Conservation (phyloP, 2,888 invertebrate genomes). For the Calliphora vomitoria region DNA sequence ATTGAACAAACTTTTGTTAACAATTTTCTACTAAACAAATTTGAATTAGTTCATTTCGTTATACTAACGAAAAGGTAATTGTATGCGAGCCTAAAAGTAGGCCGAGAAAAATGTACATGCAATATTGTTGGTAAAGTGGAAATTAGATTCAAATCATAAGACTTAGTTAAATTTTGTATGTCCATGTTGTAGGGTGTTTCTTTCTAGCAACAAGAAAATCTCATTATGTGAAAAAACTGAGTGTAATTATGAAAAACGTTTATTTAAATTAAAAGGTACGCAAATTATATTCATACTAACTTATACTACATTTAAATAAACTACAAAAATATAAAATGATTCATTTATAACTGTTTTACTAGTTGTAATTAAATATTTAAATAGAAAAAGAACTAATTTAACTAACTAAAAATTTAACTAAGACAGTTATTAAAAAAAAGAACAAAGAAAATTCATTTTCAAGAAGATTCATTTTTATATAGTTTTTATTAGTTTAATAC, state of each 20-base stretch:
- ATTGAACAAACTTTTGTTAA: conserved; percentile 2
- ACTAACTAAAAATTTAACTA: not conserved
- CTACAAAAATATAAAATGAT: conserved; percentile 5
- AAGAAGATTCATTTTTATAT: not conserved
- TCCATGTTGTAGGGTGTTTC: conserved; percentile 4
- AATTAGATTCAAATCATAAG: not conserved
- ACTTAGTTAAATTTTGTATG: not conserved
- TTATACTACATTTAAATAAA: too few relatives aligned
- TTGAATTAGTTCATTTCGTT: too few relatives aligned
- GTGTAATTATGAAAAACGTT: conserved; percentile 69
- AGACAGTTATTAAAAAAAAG: not conserved
- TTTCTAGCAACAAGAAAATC: conserved; percentile 20
- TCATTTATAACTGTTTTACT: conserved; percentile 24
- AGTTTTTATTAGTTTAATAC: too few relatives aligned
- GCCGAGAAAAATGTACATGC: not conserved
- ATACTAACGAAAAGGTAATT: not conserved
- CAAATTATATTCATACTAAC: not conserved
- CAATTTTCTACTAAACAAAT: not conserved
- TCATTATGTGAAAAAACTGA: conserved; percentile 51
- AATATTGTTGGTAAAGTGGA: too few relatives aligned
- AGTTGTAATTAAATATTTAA: conserved; percentile 32
- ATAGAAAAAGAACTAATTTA: conserved; percentile 4
- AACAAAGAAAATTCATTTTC: not conserved
- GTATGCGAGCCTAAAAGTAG: not conserved
- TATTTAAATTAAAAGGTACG: conserved; percentile 50